Percentiles rank a stretch among this genome's conserved stretches.
Evolutionary conservation across 1,140 invertebrate species (phyloP).

Genomic region (Copidosoma floridanum): DNA sequence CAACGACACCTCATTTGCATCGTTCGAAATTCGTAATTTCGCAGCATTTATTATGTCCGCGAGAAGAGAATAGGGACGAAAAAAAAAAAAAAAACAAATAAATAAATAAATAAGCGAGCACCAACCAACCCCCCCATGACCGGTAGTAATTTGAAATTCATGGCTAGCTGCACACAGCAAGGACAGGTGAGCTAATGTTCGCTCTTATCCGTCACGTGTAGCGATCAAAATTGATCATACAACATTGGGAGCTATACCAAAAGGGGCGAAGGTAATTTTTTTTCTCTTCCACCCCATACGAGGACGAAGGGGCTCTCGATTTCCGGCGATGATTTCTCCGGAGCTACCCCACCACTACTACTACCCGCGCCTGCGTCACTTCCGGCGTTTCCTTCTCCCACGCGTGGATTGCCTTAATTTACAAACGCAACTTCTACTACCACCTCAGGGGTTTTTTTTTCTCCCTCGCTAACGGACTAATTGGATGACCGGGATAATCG

Average conservation of each 20-base stretch:
- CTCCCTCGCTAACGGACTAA: constrained; percentile 17
- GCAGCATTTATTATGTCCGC: no score
- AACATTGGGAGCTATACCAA: neutral
- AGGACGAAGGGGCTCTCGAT: constrained; percentile 15
- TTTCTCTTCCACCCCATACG: no score
- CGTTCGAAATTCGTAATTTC: no score
- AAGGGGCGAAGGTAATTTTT: neutral
- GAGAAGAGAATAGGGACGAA: no score
- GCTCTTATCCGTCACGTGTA: neutral
- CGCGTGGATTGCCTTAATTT: constrained; percentile 21
- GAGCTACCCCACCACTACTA: neutral
- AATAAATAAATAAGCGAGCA: no score
- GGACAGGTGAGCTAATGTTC: constrained; percentile 11
- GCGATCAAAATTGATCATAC: constrained; percentile 4
- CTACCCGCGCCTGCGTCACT: constrained; percentile 39
- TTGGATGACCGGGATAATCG: constrained; percentile 13
- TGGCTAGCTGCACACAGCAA: neutral
- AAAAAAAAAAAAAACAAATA: no score
- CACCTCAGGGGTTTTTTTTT: neutral
- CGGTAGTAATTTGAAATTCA: constrained; percentile 38
- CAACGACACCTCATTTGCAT: no score
- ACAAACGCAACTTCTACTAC: no score
- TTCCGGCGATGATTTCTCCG: constrained; percentile 23
- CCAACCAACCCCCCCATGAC: no score
- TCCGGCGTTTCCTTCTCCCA: constrained; percentile 31